phyloP scores from a whole-genome alignment of 2,797 vertebrate genomes.

The Rhincodon typus region DNA sequence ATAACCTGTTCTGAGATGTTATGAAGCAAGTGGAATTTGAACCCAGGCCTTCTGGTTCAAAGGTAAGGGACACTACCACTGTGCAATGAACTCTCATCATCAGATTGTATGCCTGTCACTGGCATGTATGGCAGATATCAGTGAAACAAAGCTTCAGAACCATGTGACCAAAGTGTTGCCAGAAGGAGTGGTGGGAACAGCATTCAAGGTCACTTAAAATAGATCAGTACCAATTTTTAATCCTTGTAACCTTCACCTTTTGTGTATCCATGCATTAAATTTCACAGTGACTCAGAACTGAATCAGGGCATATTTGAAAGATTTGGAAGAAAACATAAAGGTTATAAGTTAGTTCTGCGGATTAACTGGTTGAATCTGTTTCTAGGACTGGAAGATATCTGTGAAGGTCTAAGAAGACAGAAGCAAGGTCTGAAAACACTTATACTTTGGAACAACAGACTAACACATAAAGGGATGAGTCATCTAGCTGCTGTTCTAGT shows the following conservation, averaged over 20 bases:
- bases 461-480: conserved; percentile 56
- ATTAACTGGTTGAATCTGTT: not conserved
- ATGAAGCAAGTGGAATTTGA: no score
- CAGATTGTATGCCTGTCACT: not conserved
- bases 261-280: not conserved
- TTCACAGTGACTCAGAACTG: not conserved
- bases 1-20: no score
- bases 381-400: conserved; percentile 64
- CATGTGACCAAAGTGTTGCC: not conserved
- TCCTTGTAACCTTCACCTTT: not conserved
- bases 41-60: no score
- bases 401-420: conserved; percentile 57
- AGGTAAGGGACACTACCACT: no score
- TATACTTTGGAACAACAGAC: conserved; percentile 60
- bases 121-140: not conserved
- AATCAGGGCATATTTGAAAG: not conserved
- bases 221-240: not conserved
- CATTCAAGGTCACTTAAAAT: not conserved
- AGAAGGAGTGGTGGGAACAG: not conserved
- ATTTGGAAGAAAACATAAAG: not conserved
- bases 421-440: conserved; percentile 54
- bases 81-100: no score
- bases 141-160: not conserved
- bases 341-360: not conserved
- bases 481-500: conserved; percentile 60